Base-by-base conservation (phyloP, 2,113 vertebrate genomes). In the Periophthalmodon schlosseri region DNA sequence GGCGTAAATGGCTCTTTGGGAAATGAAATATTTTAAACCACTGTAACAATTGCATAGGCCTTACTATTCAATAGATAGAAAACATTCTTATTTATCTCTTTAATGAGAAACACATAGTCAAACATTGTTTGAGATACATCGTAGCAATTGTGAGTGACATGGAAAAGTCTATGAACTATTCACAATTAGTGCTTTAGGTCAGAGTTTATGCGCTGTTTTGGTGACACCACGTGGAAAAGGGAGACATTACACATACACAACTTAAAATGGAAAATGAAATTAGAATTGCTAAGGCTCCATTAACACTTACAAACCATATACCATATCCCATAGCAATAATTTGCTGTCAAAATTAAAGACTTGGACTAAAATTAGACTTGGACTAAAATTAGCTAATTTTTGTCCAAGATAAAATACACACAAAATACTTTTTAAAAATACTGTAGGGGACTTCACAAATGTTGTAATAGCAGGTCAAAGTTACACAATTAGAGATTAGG, bases 201-300 rank as follows among this genome's bases (percentile, higher is more conserved):
- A 11, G 84, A 89, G 85, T 81, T 86, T 84, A 87, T 88, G 20
- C n/a, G 60, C 50, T 80, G 10, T 72, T 71, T 69, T 83, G 70
- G 78, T 80, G 82, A 82, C 76, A 68, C 50, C 52, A 33, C 23
- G 69, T 70, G 64, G 64, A 58, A 23, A 28, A 78, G 57, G 49
- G 67, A 75, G 44, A 21, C 21, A 34, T 65, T 52, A 28, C 33
- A 67, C 34, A 77, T 39, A 44, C 20, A 39, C 16, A 5, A 28
- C 23, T 9, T 21, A n/a, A n/a, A 21, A 60, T 28, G 0, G 2
- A 28, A 54, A 54, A 56, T 56, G 52, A 20, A n/a, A 56, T n/a
- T 56, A n/a, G n/a, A 9, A 44, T 44, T 44, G 8, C 8, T 4
- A 9, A 44, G 28, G 1, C 9, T 11, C 39, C 39, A 44, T 44